phyloP scores from a whole-genome alignment of 2,113 vertebrate genomes.

The Heteronetta atricapilla region DNA sequence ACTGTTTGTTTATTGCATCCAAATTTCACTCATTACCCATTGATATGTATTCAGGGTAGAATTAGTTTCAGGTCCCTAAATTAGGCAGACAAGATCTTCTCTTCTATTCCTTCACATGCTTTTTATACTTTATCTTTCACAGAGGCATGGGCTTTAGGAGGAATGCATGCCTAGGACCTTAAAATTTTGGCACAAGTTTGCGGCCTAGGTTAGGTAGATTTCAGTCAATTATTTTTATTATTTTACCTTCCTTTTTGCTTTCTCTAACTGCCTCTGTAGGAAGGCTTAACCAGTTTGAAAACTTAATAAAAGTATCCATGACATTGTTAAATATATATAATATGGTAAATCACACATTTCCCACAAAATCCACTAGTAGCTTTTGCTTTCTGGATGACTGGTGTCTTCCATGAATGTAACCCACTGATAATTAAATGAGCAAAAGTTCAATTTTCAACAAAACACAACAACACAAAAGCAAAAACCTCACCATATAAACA shows the following conservation, averaged over 20 bases:
- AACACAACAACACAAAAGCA: neutral
- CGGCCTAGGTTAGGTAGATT: neutral
- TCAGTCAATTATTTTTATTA: neutral
- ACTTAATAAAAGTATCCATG: neutral
- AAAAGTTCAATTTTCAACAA: neutral
- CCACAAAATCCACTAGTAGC: neutral
- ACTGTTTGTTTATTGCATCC: neutral
- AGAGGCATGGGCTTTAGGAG: neutral
- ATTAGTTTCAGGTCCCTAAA: neutral
- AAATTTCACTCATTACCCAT: neutral
- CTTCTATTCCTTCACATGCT: neutral
- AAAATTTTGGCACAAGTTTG: neutral
- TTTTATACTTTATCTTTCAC: neutral
- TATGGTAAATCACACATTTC: neutral
- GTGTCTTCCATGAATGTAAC: neutral
- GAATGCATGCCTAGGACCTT: rapidly evolving
- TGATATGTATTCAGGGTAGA: neutral
- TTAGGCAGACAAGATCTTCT: neutral
- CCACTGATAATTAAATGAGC: neutral
- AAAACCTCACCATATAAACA: neutral
- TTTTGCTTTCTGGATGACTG: neutral
- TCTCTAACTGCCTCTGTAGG: neutral
- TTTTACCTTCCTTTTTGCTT: neutral
- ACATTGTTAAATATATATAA: neutral
- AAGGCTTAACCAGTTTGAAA: neutral